Evolutionary conservation across 2,113 vertebrate species (phyloP).

Genomic region (Onychorhynchus coronatus): DNA sequence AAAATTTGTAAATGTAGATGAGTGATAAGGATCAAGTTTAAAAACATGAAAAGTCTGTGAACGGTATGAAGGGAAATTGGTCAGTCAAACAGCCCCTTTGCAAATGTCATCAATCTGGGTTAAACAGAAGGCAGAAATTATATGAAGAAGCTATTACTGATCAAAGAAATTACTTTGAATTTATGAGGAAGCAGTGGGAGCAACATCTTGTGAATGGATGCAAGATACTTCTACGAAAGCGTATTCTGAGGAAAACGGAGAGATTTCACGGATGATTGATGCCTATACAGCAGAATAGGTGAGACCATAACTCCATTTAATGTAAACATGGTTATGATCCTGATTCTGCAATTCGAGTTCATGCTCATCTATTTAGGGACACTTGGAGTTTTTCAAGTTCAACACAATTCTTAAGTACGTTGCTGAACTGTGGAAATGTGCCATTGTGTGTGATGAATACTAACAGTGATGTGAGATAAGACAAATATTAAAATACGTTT

Average conservation of each 20-base stretch:
- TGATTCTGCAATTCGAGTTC: slow-evolving; percentile 19
- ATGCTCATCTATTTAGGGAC: background rate
- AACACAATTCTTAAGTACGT: background rate
- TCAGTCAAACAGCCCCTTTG: background rate
- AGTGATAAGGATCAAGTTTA: background rate
- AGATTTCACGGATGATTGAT: background rate
- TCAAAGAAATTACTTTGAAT: slow-evolving; percentile 19
- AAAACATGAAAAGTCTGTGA: background rate
- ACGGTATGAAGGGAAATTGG: background rate
- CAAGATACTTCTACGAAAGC: background rate
- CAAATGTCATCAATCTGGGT: background rate
- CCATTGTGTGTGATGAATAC: background rate
- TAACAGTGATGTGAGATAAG: background rate
- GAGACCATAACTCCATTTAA: slow-evolving; percentile 1
- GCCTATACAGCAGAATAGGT: background rate
- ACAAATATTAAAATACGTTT: background rate
- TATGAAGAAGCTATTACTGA: background rate
- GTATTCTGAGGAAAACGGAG: background rate
- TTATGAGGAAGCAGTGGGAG: background rate
- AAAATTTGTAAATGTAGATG: background rate
- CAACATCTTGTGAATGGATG: background rate
- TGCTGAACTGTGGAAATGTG: background rate
- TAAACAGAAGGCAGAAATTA: background rate
- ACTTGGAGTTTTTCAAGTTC: background rate
- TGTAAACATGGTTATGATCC: background rate